phyloP scores from a whole-genome alignment of 2,113 vertebrate species.

The Collichthys lucidus region DNA sequence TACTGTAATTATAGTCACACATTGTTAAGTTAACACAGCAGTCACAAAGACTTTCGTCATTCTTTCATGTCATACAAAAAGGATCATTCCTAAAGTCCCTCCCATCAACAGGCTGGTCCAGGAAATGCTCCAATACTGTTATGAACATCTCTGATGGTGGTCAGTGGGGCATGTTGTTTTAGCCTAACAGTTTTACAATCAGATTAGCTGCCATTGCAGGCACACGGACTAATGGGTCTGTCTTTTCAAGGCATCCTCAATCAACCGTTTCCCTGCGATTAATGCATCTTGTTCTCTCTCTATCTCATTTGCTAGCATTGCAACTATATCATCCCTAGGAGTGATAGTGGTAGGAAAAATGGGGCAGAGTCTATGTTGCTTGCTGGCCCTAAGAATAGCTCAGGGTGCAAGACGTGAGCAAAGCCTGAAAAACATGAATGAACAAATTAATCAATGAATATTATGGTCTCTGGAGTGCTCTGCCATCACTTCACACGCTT shows the following conservation, averaged over 20 bases:
- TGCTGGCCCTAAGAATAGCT: constrained; percentile 80
- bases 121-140: constrained; percentile 33
- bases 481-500: neutral
- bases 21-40: constrained; percentile 22
- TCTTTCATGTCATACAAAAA: constrained; percentile 18
- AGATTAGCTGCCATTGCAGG: constrained; percentile 76
- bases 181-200: constrained; percentile 80
- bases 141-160: constrained; percentile 59
- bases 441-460: constrained; percentile 39
- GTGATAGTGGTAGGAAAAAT: constrained; percentile 75
- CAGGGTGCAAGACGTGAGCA: constrained; percentile 70
- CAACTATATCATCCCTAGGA: constrained; percentile 81
- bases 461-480: constrained; percentile 28
- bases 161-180: constrained; percentile 72
- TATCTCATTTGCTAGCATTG: constrained; percentile 73
- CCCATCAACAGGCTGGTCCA: neutral
- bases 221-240: constrained; percentile 76
- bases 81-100: constrained; percentile 19
- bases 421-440: constrained; percentile 66
- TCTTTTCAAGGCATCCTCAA: constrained; percentile 81
- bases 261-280: constrained; percentile 83
- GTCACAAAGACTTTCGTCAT: constrained; percentile 12
- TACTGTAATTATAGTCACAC: constrained; percentile 38
- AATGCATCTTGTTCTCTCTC: constrained; percentile 78
- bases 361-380: constrained; percentile 73